Percentiles rank a stretch among this genome's conserved stretches.
Conservation (phyloP, 2,888 invertebrate genomes). For the Papilio protenor region DNA sequence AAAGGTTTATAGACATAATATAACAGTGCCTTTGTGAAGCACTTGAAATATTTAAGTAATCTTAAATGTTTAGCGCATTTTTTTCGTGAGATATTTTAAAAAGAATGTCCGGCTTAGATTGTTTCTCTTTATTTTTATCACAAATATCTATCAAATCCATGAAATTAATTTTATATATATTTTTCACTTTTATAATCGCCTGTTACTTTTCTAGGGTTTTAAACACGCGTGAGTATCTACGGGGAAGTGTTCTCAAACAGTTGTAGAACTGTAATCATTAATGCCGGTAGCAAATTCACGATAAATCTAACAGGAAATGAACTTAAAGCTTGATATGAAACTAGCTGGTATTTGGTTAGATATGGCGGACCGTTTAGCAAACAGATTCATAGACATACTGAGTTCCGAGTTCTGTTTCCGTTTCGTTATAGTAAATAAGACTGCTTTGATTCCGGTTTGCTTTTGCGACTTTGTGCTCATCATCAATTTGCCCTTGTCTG, state of each 20-base stretch:
- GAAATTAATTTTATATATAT: neutral
- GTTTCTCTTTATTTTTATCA: neutral
- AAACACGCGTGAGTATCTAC: neutral
- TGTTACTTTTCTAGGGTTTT: neutral
- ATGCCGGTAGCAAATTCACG: neutral
- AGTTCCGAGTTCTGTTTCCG: too few relatives aligned
- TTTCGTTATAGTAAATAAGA: too few relatives aligned
- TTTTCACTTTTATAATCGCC: neutral
- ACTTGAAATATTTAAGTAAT: neutral
- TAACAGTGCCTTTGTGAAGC: neutral
- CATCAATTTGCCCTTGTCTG: too few relatives aligned
- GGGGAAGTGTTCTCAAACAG: neutral
- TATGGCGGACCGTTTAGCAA: neutral
- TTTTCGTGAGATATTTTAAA: neutral
- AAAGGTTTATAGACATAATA: neutral
- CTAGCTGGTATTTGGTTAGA: neutral
- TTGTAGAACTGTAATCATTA: neutral
- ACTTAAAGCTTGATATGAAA: neutral
- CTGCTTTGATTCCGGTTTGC: too few relatives aligned
- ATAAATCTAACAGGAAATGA: too few relatives aligned
- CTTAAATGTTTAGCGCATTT: neutral
- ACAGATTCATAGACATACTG: neutral
- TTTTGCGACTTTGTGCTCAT: too few relatives aligned
- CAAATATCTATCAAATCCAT: neutral
- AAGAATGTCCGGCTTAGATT: neutral